Evolutionary conservation across 2,888 invertebrate species (phyloP).

Genomic region (Ophion ellenae): DNA sequence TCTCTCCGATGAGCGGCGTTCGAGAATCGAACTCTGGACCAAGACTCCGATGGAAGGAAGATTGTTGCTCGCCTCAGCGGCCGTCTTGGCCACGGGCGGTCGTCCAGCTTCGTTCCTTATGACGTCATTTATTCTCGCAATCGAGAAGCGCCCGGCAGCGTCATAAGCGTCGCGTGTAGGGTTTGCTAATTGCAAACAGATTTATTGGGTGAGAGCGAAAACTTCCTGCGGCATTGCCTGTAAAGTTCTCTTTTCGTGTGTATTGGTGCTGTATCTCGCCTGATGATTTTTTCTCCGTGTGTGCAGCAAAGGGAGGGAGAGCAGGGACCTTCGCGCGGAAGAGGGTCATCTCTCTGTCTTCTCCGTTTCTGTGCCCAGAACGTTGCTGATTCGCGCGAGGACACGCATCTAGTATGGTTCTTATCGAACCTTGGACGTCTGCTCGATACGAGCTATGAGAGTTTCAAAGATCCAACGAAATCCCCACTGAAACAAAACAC

Average conservation of each 20-base stretch:
- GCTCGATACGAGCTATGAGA: constrained; percentile 3
- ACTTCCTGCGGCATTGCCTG: constrained; percentile 50
- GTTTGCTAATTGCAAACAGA: constrained; percentile 82
- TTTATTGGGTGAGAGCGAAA: constrained; percentile 78
- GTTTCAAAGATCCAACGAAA: constrained; percentile 1
- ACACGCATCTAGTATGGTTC: constrained; percentile 7
- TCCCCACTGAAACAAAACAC: not conserved
- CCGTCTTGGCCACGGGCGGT: constrained; percentile 67
- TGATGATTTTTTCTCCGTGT: not conserved
- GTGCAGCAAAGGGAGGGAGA: not conserved
- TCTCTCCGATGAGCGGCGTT: constrained; percentile 26
- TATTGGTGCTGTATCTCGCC: not conserved
- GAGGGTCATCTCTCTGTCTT: not conserved
- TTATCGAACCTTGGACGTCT: constrained; percentile 5
- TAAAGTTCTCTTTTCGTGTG: constrained; percentile 11
- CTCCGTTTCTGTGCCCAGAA: not conserved
- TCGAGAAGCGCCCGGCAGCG: constrained; percentile 62
- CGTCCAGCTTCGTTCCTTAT: constrained; percentile 77
- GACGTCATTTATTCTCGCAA: constrained; percentile 80
- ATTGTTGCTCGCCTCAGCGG: constrained; percentile 24
- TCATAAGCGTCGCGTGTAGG: constrained; percentile 77
- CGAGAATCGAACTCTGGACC: constrained; percentile 43
- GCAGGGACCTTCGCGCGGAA: not conserved
- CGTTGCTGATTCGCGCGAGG: not conserved
- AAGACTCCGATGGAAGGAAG: constrained; percentile 24